Base-by-base conservation (phyloP, 1,140 invertebrate species). In the Calephelis nemesis region DNA sequence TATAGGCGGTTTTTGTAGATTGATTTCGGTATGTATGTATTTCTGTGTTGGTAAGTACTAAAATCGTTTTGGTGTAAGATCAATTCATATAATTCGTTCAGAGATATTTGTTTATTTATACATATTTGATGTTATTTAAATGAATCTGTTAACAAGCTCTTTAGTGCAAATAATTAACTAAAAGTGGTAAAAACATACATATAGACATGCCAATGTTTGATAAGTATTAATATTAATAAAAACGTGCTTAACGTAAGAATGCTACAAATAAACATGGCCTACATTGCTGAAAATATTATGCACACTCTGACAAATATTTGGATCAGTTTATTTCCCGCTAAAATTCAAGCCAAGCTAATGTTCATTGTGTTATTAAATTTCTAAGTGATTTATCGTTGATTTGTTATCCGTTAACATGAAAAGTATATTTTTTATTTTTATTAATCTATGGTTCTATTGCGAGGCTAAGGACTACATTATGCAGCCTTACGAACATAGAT, bases 191-290 rank as follows among this genome's bases (percentile, higher is more conserved):
- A 15, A 10, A 58, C 15, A 30, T 30, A 58, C 52, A 39, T 58
- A 58, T 6, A 39, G 15, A 58, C 52, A 58, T 30, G 9, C 19
- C 5, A 5, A 58, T 30, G 19, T 58, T 58, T 58, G 3, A 58
- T 30, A 15, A 6, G 19, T 2, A 7, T 45, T 70, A 75, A 82
- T 76, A 65, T 75, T 78, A 79, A 77, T 62, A 69, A 74, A 75
- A 67, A 69, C 62, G 67, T 62, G 54, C 54, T 58, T 58, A 12
- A 58, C 54, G 12, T 19, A 58, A 58, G 54, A 39, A 58, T 58
- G 7, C 30, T 15, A 10, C 30, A 10, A 58, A 58, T 58, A 58
- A 58, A 58, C 54, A 58, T 58, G 54, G 30, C 54, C 54, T 58
- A 58, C 54, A 58, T 58, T 30, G 15, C 19, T 58, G 15, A 58